Evolutionary conservation across 2,113 vertebrate genomes (phyloP).

Genomic region (Pycnonotus jocosus): DNA sequence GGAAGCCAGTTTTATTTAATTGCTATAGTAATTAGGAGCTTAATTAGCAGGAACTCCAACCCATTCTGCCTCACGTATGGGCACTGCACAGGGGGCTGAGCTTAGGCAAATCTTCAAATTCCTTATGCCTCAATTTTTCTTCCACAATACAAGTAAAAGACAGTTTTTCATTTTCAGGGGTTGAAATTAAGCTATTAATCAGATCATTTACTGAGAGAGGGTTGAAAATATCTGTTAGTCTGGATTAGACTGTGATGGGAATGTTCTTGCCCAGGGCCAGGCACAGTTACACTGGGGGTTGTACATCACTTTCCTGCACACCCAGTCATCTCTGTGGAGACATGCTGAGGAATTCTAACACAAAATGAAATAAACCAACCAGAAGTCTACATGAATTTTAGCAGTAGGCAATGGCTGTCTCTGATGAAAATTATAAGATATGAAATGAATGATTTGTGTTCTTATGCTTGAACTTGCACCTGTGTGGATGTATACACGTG

Average conservation of each 20-base stretch:
- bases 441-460: background rate
- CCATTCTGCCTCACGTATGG: background rate
- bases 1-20: background rate
- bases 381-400: background rate
- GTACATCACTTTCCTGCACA: background rate
- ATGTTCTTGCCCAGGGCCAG: background rate
- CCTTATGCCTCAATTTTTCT: background rate
- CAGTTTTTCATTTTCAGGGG: background rate
- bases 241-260: background rate
- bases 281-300: background rate
- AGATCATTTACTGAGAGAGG: background rate
- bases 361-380: background rate
- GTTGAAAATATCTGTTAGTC: background rate
- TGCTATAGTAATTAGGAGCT: background rate
- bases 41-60: background rate
- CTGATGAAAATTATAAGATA: background rate
- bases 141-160: background rate
- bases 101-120: background rate
- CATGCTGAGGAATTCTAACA: background rate
- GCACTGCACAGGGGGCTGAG: background rate
- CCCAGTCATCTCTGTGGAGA: background rate
- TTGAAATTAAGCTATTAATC: background rate
- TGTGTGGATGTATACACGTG: accelerated
- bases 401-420: background rate
- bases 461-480: background rate